phyloP scores from a whole-genome alignment of 2,888 invertebrate genomes.

The Lapara coniferarum region DNA sequence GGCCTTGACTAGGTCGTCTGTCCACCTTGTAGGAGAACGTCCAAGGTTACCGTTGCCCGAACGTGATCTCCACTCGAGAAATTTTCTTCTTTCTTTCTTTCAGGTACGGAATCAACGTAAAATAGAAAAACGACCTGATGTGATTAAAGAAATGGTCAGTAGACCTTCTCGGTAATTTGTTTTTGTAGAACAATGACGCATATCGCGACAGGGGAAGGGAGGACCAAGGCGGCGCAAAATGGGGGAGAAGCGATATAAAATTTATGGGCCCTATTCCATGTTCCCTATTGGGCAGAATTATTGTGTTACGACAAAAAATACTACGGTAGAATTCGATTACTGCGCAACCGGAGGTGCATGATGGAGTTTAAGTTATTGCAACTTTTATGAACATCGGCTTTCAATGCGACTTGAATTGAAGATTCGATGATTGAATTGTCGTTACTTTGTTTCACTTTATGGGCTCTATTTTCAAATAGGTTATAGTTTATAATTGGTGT shows the following conservation, averaged over 20 bases:
- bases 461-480: too few species aligned
- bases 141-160: neutral
- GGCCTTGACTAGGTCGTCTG: too few species aligned
- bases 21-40: too few species aligned
- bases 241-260: conserved; percentile 27
- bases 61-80: too few species aligned
- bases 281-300: conserved; percentile 29
- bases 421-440: too few species aligned
- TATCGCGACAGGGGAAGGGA: conserved; percentile 13
- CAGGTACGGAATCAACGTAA: too few species aligned
- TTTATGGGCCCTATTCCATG: conserved; percentile 31
- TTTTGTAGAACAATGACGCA: conserved; percentile 23
- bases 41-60: too few species aligned
- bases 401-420: neutral
- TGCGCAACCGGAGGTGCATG: conserved; percentile 2
- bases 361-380: conserved; percentile 6
- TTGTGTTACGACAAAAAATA: conserved; percentile 24
- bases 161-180: conserved; percentile 20
- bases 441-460: too few species aligned
- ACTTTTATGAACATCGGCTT: conserved; percentile 1
- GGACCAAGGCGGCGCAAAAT: conserved; percentile 21
- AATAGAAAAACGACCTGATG: too few species aligned
- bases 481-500: too few species aligned
- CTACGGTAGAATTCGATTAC: conserved; percentile 5
- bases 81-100: too few species aligned